phyloP scores from a whole-genome alignment of 2,113 vertebrate species.

The Semicossyphus pulcher region DNA sequence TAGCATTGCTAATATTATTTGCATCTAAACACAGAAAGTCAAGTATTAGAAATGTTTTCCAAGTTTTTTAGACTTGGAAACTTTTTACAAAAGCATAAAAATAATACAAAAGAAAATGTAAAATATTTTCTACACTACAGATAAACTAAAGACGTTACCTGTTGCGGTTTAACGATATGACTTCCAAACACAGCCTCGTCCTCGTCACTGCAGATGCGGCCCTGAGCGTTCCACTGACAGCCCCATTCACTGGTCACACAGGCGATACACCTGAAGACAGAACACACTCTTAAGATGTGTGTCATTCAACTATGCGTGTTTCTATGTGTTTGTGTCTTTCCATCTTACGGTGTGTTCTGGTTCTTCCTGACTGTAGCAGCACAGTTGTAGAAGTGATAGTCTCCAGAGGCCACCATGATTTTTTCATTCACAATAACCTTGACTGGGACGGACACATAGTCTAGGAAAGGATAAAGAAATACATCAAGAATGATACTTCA shows the following conservation, averaged over 20 bases:
- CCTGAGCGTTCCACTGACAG: constrained; percentile 91
- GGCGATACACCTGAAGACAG: constrained; percentile 87
- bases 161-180: constrained; percentile 84
- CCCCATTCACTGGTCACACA: constrained; percentile 93
- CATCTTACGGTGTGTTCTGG: constrained; percentile 91
- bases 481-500: too few relatives aligned
- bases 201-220: constrained; percentile 87
- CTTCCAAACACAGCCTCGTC: constrained; percentile 30
- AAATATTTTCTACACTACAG: too few relatives aligned
- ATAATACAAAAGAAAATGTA: background rate
- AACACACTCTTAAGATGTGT: background rate
- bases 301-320: background rate
- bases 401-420: constrained; percentile 85
- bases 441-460: constrained; percentile 88
- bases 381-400: constrained; percentile 94
- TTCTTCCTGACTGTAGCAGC: constrained; percentile 86
- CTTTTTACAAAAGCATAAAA: background rate
- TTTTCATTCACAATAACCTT: constrained; percentile 69
- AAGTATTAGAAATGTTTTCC: too few relatives aligned
- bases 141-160: constrained; percentile 75
- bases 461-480: constrained; percentile 69
- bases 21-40: too few relatives aligned
- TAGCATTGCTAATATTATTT: too few relatives aligned
- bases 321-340: background rate
- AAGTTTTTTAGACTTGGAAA: too few relatives aligned